Percentiles rank a stretch among this genome's conserved stretches.
These are phyloP conservation scores for Camponotus pennsylvanicus DNA, from an alignment of 1,140 invertebrate species.

Conservation along the genomic window DNA sequence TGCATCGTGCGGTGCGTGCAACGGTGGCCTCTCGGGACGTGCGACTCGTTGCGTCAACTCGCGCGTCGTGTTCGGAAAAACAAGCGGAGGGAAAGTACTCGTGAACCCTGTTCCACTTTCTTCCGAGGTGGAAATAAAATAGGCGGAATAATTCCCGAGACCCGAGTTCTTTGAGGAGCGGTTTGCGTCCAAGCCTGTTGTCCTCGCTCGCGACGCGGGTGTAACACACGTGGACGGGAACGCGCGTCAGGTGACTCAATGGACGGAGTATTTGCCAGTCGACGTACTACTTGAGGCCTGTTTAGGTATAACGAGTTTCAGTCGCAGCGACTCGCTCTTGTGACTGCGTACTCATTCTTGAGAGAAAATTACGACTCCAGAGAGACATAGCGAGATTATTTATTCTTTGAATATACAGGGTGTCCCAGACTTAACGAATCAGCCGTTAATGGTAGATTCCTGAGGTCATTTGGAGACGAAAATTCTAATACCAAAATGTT, in stretches of 20 bases:
- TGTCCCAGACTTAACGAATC: too few species aligned
- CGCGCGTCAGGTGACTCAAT: slow-evolving; percentile 43
- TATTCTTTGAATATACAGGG: too few species aligned
- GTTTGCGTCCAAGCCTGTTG: background rate
- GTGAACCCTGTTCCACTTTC: background rate
- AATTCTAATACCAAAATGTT: too few species aligned
- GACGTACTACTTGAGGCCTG: background rate
- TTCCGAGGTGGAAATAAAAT: background rate
- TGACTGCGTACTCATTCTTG: background rate
- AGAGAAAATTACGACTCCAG: background rate
- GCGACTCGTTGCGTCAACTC: background rate
- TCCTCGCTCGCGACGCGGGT: slow-evolving; percentile 6
- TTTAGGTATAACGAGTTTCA: slow-evolving; percentile 21
- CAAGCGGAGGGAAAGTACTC: background rate
- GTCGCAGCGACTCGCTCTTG: background rate
- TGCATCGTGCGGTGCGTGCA: slow-evolving; percentile 62
- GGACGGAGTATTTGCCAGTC: slow-evolving; percentile 42
- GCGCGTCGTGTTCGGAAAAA: background rate
- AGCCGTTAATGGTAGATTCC: too few species aligned
- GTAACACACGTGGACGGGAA: slow-evolving; percentile 39
- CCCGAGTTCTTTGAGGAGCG: background rate
- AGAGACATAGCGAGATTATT: too few species aligned
- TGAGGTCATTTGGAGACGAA: too few species aligned
- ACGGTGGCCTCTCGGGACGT: slow-evolving; percentile 23
- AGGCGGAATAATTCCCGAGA: background rate